Conservation (phyloP, 2,113 vertebrate species). For the Coturnix japonica region DNA sequence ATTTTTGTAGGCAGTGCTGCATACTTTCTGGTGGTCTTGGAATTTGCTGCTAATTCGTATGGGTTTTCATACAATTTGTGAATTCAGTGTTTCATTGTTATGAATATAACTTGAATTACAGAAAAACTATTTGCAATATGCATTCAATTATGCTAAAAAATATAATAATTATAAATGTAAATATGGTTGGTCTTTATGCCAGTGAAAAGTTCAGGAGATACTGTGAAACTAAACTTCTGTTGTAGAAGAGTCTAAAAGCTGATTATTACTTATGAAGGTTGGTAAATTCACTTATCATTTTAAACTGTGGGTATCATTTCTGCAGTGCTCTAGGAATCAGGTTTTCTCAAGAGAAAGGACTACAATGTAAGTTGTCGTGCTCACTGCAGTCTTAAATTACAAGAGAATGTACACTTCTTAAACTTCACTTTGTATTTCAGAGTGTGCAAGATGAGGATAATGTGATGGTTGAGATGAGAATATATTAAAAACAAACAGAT, state of each 20-base stretch:
- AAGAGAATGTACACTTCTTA: background rate
- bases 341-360: background rate
- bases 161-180: background rate
- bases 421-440: background rate
- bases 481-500: background rate
- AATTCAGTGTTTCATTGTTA: background rate
- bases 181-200: fast-evolving
- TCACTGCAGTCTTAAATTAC: background rate
- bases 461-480: background rate
- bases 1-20: background rate
- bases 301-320: background rate
- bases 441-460: background rate
- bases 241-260: background rate
- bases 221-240: background rate
- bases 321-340: background rate
- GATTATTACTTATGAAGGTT: background rate
- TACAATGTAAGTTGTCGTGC: background rate
- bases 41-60: background rate
- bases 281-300: background rate
- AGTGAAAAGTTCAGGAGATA: background rate
- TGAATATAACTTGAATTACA: background rate
- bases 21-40: background rate
- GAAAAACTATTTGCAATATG: background rate
- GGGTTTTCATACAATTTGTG: background rate
- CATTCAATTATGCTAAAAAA: background rate